These are phyloP conservation scores for Venturia canescens DNA, from an alignment of 1,140 invertebrate genomes.

Conservation along the genomic window DNA sequence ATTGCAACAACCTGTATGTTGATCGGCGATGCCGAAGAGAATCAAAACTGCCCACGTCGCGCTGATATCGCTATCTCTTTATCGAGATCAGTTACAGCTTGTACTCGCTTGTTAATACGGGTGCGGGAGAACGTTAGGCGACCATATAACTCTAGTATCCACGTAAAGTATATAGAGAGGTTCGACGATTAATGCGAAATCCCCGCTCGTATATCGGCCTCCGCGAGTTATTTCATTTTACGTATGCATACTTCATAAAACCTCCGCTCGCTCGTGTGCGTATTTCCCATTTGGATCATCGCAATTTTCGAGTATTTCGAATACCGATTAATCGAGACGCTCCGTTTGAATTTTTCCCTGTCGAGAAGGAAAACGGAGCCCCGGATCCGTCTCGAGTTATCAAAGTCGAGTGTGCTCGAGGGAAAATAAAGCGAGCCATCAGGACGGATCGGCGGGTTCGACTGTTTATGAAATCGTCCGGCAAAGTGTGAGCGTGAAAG, in stretches of 20 bases:
- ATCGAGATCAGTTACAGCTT: conserved; percentile 43
- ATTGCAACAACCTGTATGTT: too few species aligned
- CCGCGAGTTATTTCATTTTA: background rate
- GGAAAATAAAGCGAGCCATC: too few species aligned
- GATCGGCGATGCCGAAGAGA: too few species aligned
- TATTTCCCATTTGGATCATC: background rate
- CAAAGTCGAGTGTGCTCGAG: too few species aligned
- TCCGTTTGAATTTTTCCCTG: too few species aligned
- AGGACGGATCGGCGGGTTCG: too few species aligned
- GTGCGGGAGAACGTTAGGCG: background rate
- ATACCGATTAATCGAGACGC: background rate
- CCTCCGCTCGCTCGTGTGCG: background rate
- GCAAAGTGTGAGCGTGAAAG: too few species aligned
- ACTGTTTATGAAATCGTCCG: too few species aligned
- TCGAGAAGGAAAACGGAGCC: too few species aligned
- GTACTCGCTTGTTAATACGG: conserved; percentile 36
- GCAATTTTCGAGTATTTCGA: background rate
- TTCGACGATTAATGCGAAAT: conserved; percentile 10
- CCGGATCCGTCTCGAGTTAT: too few species aligned
- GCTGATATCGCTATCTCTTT: conserved; percentile 46
- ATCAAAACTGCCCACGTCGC: conserved; percentile 15
- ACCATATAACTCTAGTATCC: too few species aligned
- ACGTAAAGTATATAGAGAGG: conserved; percentile 2
- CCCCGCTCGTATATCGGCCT: background rate
- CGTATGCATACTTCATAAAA: too few species aligned